These are phyloP conservation scores for Petroica traversi DNA, from an alignment of 2,113 vertebrate genomes.

Conservation along the genomic window DNA sequence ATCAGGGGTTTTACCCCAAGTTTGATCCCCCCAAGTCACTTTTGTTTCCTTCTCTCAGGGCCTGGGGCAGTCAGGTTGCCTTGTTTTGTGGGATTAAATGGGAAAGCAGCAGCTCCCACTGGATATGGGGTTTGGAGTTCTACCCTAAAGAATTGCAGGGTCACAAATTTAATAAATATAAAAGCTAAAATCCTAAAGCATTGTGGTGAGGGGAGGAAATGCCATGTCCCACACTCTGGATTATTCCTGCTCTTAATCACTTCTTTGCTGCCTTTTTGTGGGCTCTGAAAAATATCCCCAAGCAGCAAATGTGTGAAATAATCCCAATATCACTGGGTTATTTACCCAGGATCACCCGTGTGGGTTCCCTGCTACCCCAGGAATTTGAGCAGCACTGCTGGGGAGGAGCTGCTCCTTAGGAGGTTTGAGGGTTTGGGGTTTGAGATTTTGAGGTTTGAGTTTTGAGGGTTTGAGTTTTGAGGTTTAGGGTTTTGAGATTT, in stretches of 20 bases:
- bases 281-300: background rate
- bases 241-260: background rate
- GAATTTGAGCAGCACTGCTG: background rate
- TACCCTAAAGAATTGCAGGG: accelerated
- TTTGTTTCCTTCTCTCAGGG: accelerated
- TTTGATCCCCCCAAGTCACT: background rate
- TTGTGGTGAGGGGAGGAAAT: background rate
- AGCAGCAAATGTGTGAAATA: background rate
- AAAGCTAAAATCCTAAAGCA: background rate
- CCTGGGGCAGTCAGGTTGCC: background rate
- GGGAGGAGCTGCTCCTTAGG: background rate
- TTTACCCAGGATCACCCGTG: accelerated
- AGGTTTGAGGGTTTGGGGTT: background rate
- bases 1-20: background rate
- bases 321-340: background rate
- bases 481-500: too few species aligned
- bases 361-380: background rate
- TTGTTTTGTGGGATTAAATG: background rate
- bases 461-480: too few species aligned
- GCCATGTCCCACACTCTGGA: accelerated
- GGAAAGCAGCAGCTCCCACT: background rate
- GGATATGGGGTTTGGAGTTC: accelerated
- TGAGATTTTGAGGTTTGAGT: too few species aligned
- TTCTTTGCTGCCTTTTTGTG: background rate
- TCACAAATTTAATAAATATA: background rate